Evolutionary conservation across 2,797 vertebrate genomes (phyloP).

Genomic region (Cossypha heuglini): DNA sequence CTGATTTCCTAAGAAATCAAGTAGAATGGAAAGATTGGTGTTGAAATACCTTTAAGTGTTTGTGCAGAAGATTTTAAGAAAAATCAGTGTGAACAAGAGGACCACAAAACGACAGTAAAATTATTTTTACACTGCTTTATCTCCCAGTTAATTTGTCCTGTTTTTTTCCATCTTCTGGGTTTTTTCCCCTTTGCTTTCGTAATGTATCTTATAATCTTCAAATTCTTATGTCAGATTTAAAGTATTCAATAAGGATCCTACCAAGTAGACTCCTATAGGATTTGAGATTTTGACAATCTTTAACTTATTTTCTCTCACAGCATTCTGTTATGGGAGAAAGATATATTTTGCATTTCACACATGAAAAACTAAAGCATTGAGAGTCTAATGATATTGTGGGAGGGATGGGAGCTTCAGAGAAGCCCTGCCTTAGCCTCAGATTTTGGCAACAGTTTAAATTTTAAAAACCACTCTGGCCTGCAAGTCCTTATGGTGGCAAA

Average conservation of each 20-base stretch:
- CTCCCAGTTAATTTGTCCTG: not conserved
- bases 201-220: not conserved
- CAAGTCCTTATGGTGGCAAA: not conserved
- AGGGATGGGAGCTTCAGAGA: not conserved
- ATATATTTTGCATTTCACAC: not conserved
- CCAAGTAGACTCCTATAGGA: not conserved
- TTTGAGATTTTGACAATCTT: not conserved
- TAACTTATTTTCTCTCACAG: not conserved
- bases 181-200: not conserved
- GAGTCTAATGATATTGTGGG: not conserved
- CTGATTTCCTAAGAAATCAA: not conserved
- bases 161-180: not conserved
- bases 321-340: not conserved
- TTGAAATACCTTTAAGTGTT: not conserved
- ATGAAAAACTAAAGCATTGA: not conserved
- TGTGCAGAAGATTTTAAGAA: not conserved
- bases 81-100: not conserved
- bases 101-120: not conserved
- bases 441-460: not conserved
- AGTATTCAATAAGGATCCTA: not conserved
- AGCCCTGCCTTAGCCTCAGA: rapidly evolving
- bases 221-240: not conserved
- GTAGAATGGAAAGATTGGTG: not conserved
- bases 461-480: not conserved
- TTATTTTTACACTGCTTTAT: not conserved